Evolutionary conservation across 2,797 vertebrate species (phyloP), one percentile per base, ranked within the genome.

Genomic region (Eospalax fontanierii): DNA sequence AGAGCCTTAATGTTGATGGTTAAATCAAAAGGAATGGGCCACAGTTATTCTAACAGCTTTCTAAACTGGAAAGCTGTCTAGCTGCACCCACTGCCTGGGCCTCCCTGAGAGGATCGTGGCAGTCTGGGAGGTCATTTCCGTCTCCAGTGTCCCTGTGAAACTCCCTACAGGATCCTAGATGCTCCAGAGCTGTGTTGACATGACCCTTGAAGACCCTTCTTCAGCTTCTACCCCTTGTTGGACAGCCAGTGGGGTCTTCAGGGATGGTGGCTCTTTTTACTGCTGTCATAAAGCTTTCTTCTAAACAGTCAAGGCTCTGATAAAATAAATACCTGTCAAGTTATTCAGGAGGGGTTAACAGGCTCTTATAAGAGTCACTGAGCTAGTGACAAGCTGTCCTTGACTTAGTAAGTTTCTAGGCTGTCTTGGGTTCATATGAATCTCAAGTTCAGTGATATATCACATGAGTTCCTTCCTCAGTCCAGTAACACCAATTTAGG

Each of bases 311-410:
- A 70, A 75, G 33, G 18, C 76, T 90, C 73, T 89, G 94, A 97
- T 97, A 97, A 98, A 83, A 97, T 97, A 97, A 98, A 83, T 86
- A 96, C 74, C 86, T 96, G 87, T 95, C 86, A 18, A 93, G 10
- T 95, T 96, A 63, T 93, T 74, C 97, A 97, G 94, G 89, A 97
- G 88, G 91, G 83, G 93, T 46, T 96, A 96, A 92, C 96, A 97
- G 91, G 79, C 61, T 94, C 94, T n/a, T n/a, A n/a, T n/a, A n/a
- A 92, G 90, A 93, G 94, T 96, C 95, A 78, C 87, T 4, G 73
- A 96, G 96, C 92, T 95, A 74, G 90, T 94, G 95, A 97, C 96
- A 97, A 96, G 93, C 87, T 95, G 14, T 97, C 90, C 65, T 90
- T 75, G 95, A 40, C 79, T 81, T 87, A 81, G 95, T 96, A 91